A percentile compares a stretch with the other conserved stretches of the same genome.
Conservation (phyloP, 2,113 vertebrate genomes). For the Festucalex cinctus region DNA sequence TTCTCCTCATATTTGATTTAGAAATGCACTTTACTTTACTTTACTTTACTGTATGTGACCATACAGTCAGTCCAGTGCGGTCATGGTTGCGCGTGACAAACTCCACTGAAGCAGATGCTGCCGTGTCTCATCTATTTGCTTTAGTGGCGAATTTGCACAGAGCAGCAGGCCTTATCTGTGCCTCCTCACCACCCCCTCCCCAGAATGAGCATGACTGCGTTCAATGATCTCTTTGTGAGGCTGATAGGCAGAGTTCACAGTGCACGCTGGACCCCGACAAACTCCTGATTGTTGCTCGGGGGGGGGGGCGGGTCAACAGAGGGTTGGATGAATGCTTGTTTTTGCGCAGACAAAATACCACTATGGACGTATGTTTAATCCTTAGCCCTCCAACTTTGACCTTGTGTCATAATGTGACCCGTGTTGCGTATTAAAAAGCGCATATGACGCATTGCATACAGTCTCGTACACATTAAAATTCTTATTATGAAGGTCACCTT, state of each 20-base stretch:
- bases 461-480: constrained; percentile 31
- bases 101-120: constrained; percentile 1
- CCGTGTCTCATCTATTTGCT: constrained; percentile 1
- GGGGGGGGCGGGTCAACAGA: constrained; percentile 33
- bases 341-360: constrained; percentile 57
- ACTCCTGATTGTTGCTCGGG: constrained; percentile 60
- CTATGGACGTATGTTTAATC: constrained; percentile 68
- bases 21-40: neutral
- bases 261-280: constrained; percentile 57
- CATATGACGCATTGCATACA: constrained; percentile 35
- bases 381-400: constrained; percentile 29
- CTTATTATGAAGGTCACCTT: constrained; percentile 36
- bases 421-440: constrained; percentile 18
- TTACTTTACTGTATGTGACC: neutral
- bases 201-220: constrained; percentile 30
- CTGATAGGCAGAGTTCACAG: constrained; percentile 63
- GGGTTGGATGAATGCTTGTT: constrained; percentile 58
- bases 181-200: constrained; percentile 58
- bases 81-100: neutral
- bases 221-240: constrained; percentile 69
- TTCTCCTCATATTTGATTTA: too few species aligned
- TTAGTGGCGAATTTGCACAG: constrained; percentile 35
- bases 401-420: constrained; percentile 38
- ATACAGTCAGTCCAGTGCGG: neutral
- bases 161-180: constrained; percentile 52